These are phyloP conservation scores for Lathronympha strigana DNA, from an alignment of 2,888 invertebrate genomes.

Conservation along the genomic window DNA sequence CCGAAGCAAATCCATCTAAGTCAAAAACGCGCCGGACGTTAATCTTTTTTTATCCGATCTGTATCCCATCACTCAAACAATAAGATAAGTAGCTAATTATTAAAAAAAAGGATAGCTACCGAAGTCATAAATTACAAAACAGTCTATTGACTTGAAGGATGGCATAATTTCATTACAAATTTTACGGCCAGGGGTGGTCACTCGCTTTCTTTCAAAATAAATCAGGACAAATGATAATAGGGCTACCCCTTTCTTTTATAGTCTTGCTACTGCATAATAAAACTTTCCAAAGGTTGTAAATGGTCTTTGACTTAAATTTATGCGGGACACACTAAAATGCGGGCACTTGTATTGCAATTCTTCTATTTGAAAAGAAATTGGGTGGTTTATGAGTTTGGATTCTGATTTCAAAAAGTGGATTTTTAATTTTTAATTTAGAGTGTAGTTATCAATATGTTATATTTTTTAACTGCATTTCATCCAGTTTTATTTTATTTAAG, in stretches of 20 bases:
- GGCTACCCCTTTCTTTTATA: conserved; percentile 66
- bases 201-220: conserved; percentile 44
- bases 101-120: conserved; percentile 51
- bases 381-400: conserved; percentile 1
- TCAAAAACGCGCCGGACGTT: conserved; percentile 27
- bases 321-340: conserved; percentile 47
- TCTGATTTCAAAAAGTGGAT: background rate
- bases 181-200: conserved; percentile 62
- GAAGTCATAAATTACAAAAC: conserved; percentile 59
- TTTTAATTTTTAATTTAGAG: background rate
- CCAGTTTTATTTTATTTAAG: no score
- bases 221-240: conserved; percentile 57
- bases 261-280: conserved; percentile 72
- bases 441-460: background rate
- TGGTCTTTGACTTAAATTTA: conserved; percentile 35
- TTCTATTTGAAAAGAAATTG: background rate
- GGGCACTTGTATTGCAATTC: conserved; percentile 25
- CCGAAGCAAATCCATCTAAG: conserved; percentile 19
- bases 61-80: conserved; percentile 22
- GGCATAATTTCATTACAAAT: conserved; percentile 42
- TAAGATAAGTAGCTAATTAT: conserved; percentile 14
- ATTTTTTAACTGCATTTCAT: background rate
- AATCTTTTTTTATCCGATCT: conserved; percentile 26
- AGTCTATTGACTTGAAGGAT: conserved; percentile 30
- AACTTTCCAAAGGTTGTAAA: conserved; percentile 59